Evolutionary conservation across 2,113 vertebrate species (phyloP), one percentile per base, ranked within the genome.

Genomic region (Tangachromis dhanisi): DNA sequence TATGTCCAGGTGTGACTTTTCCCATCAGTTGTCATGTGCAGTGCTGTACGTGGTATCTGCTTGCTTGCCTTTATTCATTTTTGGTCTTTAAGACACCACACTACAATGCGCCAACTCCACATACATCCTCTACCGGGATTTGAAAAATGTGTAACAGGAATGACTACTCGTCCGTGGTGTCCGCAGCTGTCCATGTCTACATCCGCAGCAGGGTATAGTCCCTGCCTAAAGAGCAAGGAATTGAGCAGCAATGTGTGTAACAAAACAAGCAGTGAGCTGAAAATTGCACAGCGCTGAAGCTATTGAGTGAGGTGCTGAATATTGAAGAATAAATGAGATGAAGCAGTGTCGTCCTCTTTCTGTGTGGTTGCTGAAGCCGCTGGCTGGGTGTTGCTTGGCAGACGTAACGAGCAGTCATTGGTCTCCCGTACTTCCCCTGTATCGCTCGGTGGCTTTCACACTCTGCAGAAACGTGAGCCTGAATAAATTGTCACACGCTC

Each of bases 401-500:
- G 90, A 91, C 84, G 88, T 80, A 84, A 86, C 57, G 79, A 57
- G 66, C 86, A 61, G 54, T 83, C 83, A 76, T 66, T 90, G 91
- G 90, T 93, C 93, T 93, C 88, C 63, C 83, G 86, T 89, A 91
- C 92, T 93, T 93, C 88, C 95, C 87, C 80, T 91, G 93, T 84
- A 87, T 87, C 57, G 86, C 92, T 93, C 91, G 82, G 54, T 88
- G 79, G 91, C 84, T 94, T 95, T 92, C 93, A 89, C 94, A 95
- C 94, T 93, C 92, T 89, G 92, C 90, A 93, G 91, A 93, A 95
- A 96, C 92, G 93, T 96, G 95, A 96, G 92, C 95, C 86, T 94
- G 94, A 96, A 96, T 96, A 96, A 95, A 96, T 96, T 96, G 94
- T 95, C 95, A 94, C 95, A 95, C 91, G 89, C 94, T 92, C 89